Conservation (phyloP, 2,888 invertebrate genomes). For the Dorcus hopei region DNA sequence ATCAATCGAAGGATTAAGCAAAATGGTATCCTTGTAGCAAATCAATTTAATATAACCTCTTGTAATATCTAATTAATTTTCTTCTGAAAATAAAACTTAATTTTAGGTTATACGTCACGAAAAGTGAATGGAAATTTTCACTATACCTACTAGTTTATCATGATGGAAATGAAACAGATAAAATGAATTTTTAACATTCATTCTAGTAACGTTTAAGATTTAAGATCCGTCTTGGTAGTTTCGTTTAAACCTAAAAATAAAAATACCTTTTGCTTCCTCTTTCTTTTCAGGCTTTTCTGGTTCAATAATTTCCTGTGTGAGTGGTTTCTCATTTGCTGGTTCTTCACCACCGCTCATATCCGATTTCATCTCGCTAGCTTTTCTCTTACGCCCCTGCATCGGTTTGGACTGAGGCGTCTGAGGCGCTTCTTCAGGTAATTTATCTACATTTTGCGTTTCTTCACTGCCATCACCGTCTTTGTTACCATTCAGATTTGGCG, state of each 20-base stretch:
- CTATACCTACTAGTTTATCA: too few species aligned
- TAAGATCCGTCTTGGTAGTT: too few species aligned
- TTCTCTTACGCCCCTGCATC: constrained; percentile 25
- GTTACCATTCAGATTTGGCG: constrained; percentile 29
- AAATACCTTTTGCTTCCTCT: constrained; percentile 13
- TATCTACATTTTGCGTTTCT: constrained; percentile 9
- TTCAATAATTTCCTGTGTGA: constrained; percentile 11
- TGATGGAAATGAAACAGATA: too few species aligned
- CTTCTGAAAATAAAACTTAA: too few species aligned
- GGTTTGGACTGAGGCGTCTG: background rate
- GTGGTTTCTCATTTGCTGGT: constrained; percentile 13
- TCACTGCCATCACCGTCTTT: constrained; percentile 20
- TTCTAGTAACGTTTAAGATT: too few species aligned
- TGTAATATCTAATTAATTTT: too few species aligned
- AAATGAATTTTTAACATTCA: too few species aligned
- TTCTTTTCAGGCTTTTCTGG: constrained; percentile 4
- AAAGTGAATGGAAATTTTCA: too few species aligned
- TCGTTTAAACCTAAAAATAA: background rate
- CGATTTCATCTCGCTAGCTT: constrained; percentile 29
- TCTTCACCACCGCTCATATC: constrained; percentile 28
- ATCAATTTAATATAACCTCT: too few species aligned
- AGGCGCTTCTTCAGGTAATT: constrained; percentile 2
- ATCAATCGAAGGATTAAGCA: too few species aligned
- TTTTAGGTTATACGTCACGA: too few species aligned
- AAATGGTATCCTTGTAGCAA: too few species aligned